Base-by-base conservation (phyloP, 2,113 vertebrate genomes). In the Egretta garzetta region DNA sequence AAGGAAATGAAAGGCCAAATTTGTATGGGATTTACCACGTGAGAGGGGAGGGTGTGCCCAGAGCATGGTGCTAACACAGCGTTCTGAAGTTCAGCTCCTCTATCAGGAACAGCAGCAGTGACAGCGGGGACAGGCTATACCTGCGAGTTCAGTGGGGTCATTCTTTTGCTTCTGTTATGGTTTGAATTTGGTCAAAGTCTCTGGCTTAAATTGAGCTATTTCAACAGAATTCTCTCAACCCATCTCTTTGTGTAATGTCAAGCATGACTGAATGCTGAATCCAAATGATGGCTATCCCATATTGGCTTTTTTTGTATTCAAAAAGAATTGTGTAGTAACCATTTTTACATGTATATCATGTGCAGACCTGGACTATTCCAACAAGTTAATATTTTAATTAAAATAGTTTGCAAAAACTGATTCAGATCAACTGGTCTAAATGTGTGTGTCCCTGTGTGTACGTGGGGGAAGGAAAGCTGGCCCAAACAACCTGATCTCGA, bases 301-400 rank as follows among this genome's bases (percentile, higher is more conserved):
- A 96, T 96, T 96, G 94, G 96, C 80, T 97, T 93, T 93, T 90
- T 97, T 97, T 97, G 95, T 97, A 96, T 97, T 96, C 94, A 73
- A 93, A 97, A 91, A 89, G 88, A 97, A 94, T 85, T 96, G 94
- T 95, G 95, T 97, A 90, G 90, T 97, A 96, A 93, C 94, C 95
- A 92, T 93, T 97, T 97, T 98, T 94, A 93, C 86, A 88, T 97
- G 93, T 97, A 97, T 97, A 95, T 96, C 92, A 96, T 96, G 82
- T 97, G 88, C 96, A 98, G 97, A 97, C 92, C 94, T 98, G 96
- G 90, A 97, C 97, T 97, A 97, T 95, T 97, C 94, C 96, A 96
- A 97, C 96, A 96, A 96, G 91, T 97, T 98, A 98, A 98, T 96
- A 96, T 98, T 98, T 98, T 98, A 98, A 98, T 98, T 98, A 98